phyloP scores from a whole-genome alignment of 1,140 invertebrate species.

The Hormaphis cornu region DNA sequence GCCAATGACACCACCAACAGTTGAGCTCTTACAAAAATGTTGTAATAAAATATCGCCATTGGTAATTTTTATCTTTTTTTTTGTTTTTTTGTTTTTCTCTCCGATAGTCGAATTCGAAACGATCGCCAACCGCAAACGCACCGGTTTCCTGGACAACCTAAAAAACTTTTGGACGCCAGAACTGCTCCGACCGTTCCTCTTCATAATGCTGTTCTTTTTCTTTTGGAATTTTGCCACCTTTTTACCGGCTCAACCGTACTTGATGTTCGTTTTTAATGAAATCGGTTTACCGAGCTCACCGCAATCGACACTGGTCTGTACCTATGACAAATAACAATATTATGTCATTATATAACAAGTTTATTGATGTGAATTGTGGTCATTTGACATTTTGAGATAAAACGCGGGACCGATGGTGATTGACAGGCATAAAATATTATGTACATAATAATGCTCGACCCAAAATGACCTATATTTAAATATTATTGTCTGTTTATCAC shows the following conservation, averaged over 20 bases:
- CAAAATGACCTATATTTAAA: no score
- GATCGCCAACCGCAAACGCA: not conserved
- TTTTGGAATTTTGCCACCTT: slow-evolving; percentile 8
- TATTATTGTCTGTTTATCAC: no score
- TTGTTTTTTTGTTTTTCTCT: not conserved
- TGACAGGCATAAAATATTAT: no score
- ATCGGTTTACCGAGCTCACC: slow-evolving; percentile 13
- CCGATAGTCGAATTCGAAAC: not conserved
- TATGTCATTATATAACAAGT: no score
- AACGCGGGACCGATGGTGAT: no score
- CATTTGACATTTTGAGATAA: no score
- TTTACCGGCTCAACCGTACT: slow-evolving; percentile 13
- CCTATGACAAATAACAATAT: no score
- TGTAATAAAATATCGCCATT: no score
- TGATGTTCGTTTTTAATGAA: slow-evolving; percentile 25
- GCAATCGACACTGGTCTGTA: slow-evolving; percentile 25
- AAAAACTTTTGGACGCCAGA: slow-evolving; percentile 2
- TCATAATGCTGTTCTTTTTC: slow-evolving; percentile 22
- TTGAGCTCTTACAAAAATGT: not conserved
- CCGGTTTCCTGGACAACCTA: not conserved
- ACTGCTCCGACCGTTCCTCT: slow-evolving; percentile 1
- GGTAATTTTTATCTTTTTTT: no score
- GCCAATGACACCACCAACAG: not conserved
- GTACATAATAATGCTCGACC: no score
- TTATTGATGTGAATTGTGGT: no score